Evolutionary conservation across 2,888 invertebrate species (phyloP).

Genomic region (Calameuta idolon): DNA sequence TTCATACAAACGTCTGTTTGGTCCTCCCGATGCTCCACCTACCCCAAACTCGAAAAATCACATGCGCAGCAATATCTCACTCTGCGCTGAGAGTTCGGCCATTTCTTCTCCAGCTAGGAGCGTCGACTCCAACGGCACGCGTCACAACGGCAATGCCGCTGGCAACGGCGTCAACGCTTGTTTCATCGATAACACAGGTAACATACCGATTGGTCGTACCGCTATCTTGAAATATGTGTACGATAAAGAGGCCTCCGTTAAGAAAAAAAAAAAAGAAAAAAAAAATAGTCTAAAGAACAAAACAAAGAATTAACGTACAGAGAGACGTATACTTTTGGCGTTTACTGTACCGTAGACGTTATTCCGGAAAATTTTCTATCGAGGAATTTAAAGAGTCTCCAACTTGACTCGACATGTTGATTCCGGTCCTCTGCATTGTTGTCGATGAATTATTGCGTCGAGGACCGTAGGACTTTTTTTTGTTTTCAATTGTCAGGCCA

Average conservation of each 20-base stretch:
- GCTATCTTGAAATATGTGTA: constrained; percentile 62
- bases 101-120: constrained; percentile 37
- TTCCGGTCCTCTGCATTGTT: neutral
- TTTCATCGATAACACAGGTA: constrained; percentile 25
- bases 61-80: constrained; percentile 73
- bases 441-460: neutral
- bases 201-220: constrained; percentile 30
- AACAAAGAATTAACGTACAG: neutral
- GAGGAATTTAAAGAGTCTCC: neutral
- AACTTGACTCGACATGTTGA: neutral
- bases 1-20: constrained; percentile 74
- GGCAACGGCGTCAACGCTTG: constrained; percentile 47
- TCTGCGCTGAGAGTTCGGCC: constrained; percentile 65
- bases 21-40: constrained; percentile 70
- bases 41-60: constrained; percentile 73
- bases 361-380: neutral
- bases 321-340: neutral
- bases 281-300: no score
- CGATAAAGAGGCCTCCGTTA: constrained; percentile 43
- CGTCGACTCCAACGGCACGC: constrained; percentile 42
- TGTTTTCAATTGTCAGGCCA: neutral
- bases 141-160: constrained; percentile 52
- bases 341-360: neutral
- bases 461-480: neutral
- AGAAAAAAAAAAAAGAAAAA: neutral